Base-by-base conservation (phyloP, 1,140 invertebrate genomes). In the Drosophila quadrilineata region DNA sequence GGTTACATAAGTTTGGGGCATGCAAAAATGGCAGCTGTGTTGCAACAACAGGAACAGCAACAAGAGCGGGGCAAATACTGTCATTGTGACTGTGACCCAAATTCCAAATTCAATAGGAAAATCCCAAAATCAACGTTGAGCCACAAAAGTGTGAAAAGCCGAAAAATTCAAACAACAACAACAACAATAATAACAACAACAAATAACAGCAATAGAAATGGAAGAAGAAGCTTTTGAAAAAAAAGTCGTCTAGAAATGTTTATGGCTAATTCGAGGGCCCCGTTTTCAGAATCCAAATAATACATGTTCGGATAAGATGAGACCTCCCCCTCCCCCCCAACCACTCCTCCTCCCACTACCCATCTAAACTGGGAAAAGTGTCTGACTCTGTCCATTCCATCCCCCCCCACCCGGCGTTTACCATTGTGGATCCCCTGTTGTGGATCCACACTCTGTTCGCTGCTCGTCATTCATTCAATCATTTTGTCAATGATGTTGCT, bases 401-500 rank as follows among this genome's bases (percentile, higher is more conserved):
- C n/a, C n/a, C n/a, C n/a, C n/a, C n/a, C n/a, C n/a, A n/a, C n/a
- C n/a, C n/a, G n/a, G n/a, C n/a, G n/a, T n/a, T n/a, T n/a, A n/a
- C n/a, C n/a, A n/a, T n/a, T n/a, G n/a, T n/a, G n/a, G n/a, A n/a
- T n/a, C n/a, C n/a, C n/a, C n/a, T n/a, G n/a, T n/a, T n/a, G n/a
- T n/a, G n/a, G n/a, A n/a, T n/a, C n/a, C n/a, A n/a, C n/a, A n/a
- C n/a, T n/a, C n/a, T n/a, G n/a, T n/a, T n/a, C n/a, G n/a, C n/a
- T n/a, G n/a, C n/a, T 49, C 77, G 71, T 67, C 79, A 73, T 77
- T 84, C 77, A 84, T 84, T 84, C 77, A 84, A 84, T 85, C 77
- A 84, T 75, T 84, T 84, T 85, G 79, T 84, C 77, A 84, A 84
- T 84, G 77, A 85, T 84, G 57, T 31, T 46, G 54, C 69, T 75